A percentile compares a stretch with the other conserved stretches of the same genome.
Conservation (phyloP, 2,888 invertebrate species). For the Clitarchus hookeri region DNA sequence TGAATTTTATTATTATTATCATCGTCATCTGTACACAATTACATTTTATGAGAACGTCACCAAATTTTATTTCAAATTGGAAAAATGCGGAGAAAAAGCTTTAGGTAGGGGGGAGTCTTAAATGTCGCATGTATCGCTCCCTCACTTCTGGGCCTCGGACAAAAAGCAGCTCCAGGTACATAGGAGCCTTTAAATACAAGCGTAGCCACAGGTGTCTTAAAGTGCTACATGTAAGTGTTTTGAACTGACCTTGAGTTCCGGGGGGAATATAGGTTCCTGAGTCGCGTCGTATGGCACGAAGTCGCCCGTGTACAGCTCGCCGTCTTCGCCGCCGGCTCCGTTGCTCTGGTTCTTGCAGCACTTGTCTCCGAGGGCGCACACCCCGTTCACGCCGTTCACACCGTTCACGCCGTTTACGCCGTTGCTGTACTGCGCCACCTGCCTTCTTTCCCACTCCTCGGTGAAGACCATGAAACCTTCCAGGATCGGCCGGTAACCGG, state of each 20-base stretch:
- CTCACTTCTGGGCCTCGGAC: no score
- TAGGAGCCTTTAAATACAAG: no score
- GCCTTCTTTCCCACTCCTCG: constrained; percentile 69
- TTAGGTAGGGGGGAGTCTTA: no score
- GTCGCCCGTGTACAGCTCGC: constrained; percentile 61
- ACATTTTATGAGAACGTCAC: no score
- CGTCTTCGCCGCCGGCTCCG: constrained; percentile 41
- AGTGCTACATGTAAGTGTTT: not conserved
- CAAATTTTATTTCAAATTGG: no score
- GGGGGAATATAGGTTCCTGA: constrained; percentile 92
- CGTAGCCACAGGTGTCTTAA: not conserved
- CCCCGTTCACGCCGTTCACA: constrained; percentile 42
- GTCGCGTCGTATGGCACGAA: constrained; percentile 76
- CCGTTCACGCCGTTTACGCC: constrained; percentile 3
- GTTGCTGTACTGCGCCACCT: constrained; percentile 46
- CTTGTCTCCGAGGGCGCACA: constrained; percentile 67
- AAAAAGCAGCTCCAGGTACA: no score
- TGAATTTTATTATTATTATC: no score
- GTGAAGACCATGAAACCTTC: constrained; percentile 87
- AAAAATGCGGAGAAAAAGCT: no score
- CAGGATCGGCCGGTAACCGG: constrained; percentile 91
- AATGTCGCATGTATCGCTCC: no score
- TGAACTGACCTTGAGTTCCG: constrained; percentile 69
- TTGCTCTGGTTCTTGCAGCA: constrained; percentile 63
- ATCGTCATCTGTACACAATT: no score